Percentiles rank a stretch among this genome's conserved stretches.
Conservation (phyloP, 2,888 invertebrate species). For the Nomada flava region DNA sequence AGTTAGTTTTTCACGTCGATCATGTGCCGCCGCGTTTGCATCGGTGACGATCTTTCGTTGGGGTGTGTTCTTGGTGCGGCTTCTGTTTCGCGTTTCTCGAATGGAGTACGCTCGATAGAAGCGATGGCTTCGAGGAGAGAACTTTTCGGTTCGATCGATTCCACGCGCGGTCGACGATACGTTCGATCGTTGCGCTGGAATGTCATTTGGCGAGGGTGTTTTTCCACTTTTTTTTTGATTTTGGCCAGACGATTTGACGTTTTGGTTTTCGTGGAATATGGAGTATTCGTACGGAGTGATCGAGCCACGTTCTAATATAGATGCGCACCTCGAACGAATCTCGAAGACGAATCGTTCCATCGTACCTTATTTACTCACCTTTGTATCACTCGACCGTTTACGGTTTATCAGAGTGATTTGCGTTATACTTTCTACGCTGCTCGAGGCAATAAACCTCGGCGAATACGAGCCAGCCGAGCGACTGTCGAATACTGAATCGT, state of each 20-base stretch:
- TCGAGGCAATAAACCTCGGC: conserved; percentile 58
- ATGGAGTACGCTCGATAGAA: background rate
- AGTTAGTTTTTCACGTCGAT: background rate
- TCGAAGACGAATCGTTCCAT: background rate
- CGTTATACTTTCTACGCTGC: conserved; percentile 65
- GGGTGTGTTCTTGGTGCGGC: conserved; percentile 1
- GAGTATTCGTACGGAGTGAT: background rate
- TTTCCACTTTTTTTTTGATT: too few relatives aligned
- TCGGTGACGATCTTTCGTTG: too few relatives aligned
- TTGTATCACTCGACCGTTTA: conserved; percentile 27
- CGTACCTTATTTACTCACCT: conserved; percentile 35
- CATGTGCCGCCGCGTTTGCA: too few relatives aligned
- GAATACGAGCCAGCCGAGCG: conserved; percentile 49
- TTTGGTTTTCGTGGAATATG: background rate
- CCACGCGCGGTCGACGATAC: conserved; percentile 10
- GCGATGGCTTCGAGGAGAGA: conserved; percentile 1
- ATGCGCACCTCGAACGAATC: background rate
- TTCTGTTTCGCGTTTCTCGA: background rate
- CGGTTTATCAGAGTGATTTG: conserved; percentile 57
- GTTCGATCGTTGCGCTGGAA: conserved; percentile 25
- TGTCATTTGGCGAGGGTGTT: conserved; percentile 24
- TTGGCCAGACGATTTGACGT: too few relatives aligned
- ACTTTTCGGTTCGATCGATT: conserved; percentile 3
- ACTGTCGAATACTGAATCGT: conserved; percentile 63
- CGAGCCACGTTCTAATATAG: background rate